Conservation (phyloP, 2,888 invertebrate genomes). For the Cantharis rustica region DNA sequence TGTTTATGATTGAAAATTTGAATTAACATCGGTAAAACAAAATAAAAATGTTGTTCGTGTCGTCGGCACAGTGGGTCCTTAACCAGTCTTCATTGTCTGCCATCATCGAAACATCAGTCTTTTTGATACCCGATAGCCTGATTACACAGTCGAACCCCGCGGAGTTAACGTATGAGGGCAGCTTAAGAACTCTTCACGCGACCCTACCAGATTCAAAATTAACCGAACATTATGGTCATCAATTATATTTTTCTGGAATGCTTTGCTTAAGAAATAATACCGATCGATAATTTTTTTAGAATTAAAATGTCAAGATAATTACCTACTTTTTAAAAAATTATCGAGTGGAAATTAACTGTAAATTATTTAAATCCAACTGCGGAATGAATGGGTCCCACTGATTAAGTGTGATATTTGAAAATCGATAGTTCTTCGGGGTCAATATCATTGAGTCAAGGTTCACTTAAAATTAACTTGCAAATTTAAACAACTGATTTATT, state of each 20-base stretch:
- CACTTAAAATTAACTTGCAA: neutral
- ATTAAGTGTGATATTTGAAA: neutral
- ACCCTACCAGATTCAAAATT: slow-evolving; percentile 21
- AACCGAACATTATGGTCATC: slow-evolving; percentile 19
- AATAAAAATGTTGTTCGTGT: neutral
- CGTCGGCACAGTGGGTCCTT: slow-evolving; percentile 15
- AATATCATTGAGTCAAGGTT: neutral
- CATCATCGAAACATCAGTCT: slow-evolving; percentile 14
- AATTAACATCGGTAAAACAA: neutral
- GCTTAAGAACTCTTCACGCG: slow-evolving; percentile 22
- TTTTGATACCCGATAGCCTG: slow-evolving; percentile 19
- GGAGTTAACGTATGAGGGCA: slow-evolving; percentile 13
- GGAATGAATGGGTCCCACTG: neutral
- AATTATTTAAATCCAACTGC: neutral
- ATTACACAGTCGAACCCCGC: slow-evolving; percentile 21
- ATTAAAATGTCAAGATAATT: slow-evolving; percentile 4
- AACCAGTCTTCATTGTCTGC: slow-evolving; percentile 17
- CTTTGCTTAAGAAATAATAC: slow-evolving; percentile 3
- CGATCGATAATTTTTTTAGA: slow-evolving; percentile 10
- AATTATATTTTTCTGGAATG: slow-evolving; percentile 13
- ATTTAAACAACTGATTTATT: neutral
- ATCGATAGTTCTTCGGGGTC: neutral
- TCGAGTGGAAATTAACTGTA: neutral
- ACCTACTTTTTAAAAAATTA: neutral
- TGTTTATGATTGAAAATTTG: neutral